Base-by-base conservation (phyloP, 2,888 invertebrate genomes). In the Bhutanitis thaidina region DNA sequence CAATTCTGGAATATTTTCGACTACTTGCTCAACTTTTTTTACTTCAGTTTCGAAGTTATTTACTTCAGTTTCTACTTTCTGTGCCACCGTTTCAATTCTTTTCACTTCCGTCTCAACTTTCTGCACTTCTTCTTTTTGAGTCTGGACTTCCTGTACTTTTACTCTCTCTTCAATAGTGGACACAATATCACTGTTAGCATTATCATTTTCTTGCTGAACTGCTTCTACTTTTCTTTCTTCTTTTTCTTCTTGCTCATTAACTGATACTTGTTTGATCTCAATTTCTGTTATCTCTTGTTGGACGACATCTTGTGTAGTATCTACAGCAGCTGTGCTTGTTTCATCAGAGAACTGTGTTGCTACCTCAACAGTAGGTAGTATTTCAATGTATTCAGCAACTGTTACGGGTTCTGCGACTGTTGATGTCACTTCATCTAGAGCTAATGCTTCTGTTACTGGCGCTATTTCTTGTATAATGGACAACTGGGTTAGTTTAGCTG, bases 1-100 rank as follows among this genome's bases (percentile, higher is more conserved):
- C 20, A 75, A 65, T 1, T 80, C 81, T 32, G 77, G 82, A 25
- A 85, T 77, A 47, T 78, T 83, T 27, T 75, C 71, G 0, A 73
- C 71, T 15, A 62, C 66, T 34, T 60, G 60, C 52, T 63, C 69
- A 0, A 62, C 61, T 0, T 59, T 45, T 27, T 67, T 61, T 0
- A 65, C 56, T 35, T 65, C 61, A 0, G 46, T 32, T 27, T 53
- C 41, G 37, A 54, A 38, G 43, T 43, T 52, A 20, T 40, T 50
- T 4, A 49, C 55, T n/a, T 53, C 51, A 32, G 55, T 59, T 16
- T 51, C 45, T 29, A 45, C 12, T 8, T 41, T 40, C 13, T 51
- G 36, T 5, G 40, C 29, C 0, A 58, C 52, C 30, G 59, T 54
- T 39, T 64, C 61, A 0, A 50, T 54, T 0, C 56, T 57, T 29